Evolutionary conservation across 2,888 invertebrate genomes (phyloP).

Genomic region (Willowsia nigromaculata): DNA sequence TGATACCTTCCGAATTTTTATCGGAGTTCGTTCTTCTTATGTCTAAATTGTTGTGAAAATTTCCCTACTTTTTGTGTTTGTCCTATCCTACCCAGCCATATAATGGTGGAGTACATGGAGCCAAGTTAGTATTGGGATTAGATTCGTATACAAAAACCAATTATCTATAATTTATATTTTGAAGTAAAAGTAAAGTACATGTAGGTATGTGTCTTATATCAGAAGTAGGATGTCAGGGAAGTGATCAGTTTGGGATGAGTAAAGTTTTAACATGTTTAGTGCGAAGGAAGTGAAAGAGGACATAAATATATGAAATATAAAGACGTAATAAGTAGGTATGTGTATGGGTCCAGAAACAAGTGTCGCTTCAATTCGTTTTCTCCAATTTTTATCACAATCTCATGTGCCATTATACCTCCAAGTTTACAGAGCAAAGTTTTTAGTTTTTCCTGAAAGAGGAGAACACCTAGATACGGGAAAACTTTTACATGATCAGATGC

Average conservation of each 20-base stretch:
- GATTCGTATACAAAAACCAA: no score
- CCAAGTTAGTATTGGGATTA: no score
- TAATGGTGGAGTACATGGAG: no score
- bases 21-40: background rate
- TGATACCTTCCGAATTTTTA: background rate
- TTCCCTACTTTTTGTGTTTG: no score
- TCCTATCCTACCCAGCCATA: no score
- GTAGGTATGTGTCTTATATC: background rate
- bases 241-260: background rate
- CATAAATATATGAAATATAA: background rate
- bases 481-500: slow-evolving; percentile 16
- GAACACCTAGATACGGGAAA: background rate
- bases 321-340: background rate
- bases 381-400: background rate
- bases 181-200: no score
- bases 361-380: background rate
- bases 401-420: background rate
- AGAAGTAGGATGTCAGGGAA: background rate
- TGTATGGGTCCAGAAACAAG: background rate
- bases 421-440: background rate
- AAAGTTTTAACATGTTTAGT: background rate
- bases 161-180: no score
- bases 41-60: no score
- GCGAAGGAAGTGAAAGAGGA: background rate
- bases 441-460: background rate